These are phyloP conservation scores for Rhyacophila brunnea DNA, from an alignment of 1,140 invertebrate genomes.

Conservation along the genomic window DNA sequence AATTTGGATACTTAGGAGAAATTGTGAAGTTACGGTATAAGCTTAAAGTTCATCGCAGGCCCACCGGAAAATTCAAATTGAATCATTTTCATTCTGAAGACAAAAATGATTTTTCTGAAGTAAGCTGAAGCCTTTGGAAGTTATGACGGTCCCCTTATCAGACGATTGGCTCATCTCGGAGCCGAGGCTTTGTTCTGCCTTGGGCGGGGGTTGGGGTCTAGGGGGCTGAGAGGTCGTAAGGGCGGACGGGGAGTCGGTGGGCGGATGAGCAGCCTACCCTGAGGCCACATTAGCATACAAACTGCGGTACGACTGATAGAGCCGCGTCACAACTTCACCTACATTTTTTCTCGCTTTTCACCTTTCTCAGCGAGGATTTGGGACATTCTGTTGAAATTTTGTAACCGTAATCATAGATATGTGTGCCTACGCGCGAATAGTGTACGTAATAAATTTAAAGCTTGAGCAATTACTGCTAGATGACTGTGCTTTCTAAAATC, in stretches of 20 bases:
- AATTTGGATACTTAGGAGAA: too few species aligned
- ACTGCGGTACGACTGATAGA: conserved; percentile 32
- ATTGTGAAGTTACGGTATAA: background rate
- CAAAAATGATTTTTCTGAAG: too few species aligned
- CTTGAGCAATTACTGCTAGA: too few species aligned
- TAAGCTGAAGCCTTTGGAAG: too few species aligned
- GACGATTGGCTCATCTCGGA: conserved; percentile 5
- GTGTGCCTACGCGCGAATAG: too few species aligned
- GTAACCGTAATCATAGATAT: too few species aligned
- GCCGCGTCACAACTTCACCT: conserved; percentile 31
- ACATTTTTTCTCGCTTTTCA: conserved; percentile 33
- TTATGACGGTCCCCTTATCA: background rate
- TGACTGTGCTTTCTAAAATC: too few species aligned
- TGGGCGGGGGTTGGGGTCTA: background rate
- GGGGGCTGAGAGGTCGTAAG: background rate
- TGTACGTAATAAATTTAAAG: too few species aligned
- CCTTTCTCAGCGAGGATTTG: conserved; percentile 5
- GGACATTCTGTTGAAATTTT: too few species aligned
- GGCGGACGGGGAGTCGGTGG: background rate
- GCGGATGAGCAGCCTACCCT: background rate
- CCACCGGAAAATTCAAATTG: too few species aligned
- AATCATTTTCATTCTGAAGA: too few species aligned
- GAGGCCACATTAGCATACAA: conserved; percentile 34
- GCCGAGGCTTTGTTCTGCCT: background rate
- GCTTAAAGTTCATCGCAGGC: too few species aligned